Conservation (phyloP, 1,140 invertebrate species). For the Ostrea denselamellosa region DNA sequence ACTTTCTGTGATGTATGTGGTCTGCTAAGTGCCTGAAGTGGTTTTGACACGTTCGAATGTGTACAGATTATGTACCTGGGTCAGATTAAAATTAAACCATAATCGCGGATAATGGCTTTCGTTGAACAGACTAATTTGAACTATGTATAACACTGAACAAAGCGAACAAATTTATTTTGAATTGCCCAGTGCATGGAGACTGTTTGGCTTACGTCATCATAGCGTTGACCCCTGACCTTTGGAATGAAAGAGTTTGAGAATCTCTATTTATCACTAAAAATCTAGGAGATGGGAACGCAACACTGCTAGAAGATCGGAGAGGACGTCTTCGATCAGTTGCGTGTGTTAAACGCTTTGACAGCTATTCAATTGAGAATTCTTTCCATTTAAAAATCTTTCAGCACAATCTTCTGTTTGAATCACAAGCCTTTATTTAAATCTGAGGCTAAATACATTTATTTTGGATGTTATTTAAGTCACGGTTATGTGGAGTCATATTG, state of each 20-base stretch:
- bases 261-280: conserved; percentile 9
- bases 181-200: conserved; percentile 9
- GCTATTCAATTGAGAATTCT: conserved; percentile 41
- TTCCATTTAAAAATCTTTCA: conserved; percentile 54
- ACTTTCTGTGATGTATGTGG: neutral
- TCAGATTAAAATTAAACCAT: conserved; percentile 1
- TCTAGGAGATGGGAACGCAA: neutral
- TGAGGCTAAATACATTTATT: neutral
- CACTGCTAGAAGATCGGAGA: neutral
- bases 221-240: neutral
- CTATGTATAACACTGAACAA: neutral
- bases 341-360: conserved; percentile 41
- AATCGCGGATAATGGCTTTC: neutral
- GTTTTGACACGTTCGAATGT: neutral
- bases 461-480: conserved; percentile 36
- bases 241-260: conserved; percentile 17
- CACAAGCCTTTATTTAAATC: neutral
- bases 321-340: conserved; percentile 20
- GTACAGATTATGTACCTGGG: conserved; percentile 22
- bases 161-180: neutral
- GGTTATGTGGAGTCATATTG: conserved; percentile 48
- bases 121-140: neutral
- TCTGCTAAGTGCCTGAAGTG: neutral
- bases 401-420: conserved; percentile 42
- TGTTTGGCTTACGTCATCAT: conserved; percentile 24